Base-by-base conservation (phyloP, 2,113 vertebrate species). In the Jacana jacana region DNA sequence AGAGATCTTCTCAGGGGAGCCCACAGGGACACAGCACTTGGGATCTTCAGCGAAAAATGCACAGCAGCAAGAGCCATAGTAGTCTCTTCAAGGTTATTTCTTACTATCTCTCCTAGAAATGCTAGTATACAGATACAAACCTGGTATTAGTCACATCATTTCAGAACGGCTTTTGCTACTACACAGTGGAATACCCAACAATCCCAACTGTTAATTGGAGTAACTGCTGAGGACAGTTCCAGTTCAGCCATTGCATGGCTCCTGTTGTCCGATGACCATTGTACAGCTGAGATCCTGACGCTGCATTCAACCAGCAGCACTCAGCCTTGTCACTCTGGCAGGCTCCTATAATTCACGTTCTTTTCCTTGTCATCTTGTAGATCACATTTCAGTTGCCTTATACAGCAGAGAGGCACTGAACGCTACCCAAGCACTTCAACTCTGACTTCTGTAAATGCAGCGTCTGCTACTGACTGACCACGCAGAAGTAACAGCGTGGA, bases 91-190 rank as follows among this genome's bases (percentile, higher is more conserved):
- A 81, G 25, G 37, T 86, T 58, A 55, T 77, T 93, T 52, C 75
- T 75, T 60, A 35, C 40, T 27, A 13, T 58, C 15, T 63, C 88
- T 78, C 94, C 96, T 83, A 95, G 94, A 96, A 81, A 52, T 42
- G 31, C 92, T 95, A 31, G 61, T 78, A 77, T 42, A 49, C 25
- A 42, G 60, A 82, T 4, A 88, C 15, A 88, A 84, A 80, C 7
- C 35, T 39, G 31, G 37, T 54, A 75, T 65, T 44, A 87, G 51
- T 33, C 46, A 71, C 4, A 4, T 1, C 3, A 46, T 65, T 90
- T 87, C 68, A 76, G 69, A 90, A 55, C 28, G 71, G 66, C 44
- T 48, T 83, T 51, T 48, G 54, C 44, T 75, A 33, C 27, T 64
- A 61, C 28, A 14, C 22, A 46, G 48, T n/a, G 46, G 31, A 44